phyloP scores from a whole-genome alignment of 2,113 vertebrate species.

The Butorides virescens region DNA sequence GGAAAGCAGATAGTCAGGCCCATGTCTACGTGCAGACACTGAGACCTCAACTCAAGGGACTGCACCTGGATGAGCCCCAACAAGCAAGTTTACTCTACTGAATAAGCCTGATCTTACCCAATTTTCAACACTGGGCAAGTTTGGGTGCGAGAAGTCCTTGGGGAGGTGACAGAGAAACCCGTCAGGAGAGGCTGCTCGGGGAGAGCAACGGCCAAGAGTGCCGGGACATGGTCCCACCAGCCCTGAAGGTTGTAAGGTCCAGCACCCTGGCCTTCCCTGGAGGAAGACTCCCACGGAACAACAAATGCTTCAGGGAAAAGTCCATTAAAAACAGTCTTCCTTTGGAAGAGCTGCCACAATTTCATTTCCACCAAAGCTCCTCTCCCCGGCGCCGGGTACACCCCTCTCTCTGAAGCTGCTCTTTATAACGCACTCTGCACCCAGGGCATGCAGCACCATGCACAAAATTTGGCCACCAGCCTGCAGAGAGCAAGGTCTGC shows the following conservation, averaged over 20 bases:
- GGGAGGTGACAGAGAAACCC: background rate
- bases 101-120: background rate
- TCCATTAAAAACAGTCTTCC: accelerated
- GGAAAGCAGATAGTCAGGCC: background rate
- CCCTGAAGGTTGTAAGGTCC: background rate
- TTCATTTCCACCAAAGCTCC: background rate
- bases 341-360: background rate
- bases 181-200: background rate
- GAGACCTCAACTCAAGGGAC: background rate
- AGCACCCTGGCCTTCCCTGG: background rate
- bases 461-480: accelerated
- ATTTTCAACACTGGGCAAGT: background rate
- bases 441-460: background rate
- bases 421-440: background rate
- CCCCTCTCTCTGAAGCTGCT: background rate
- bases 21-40: accelerated
- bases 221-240: background rate
- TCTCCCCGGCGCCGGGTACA: background rate
- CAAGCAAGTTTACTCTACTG: background rate
- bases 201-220: accelerated
- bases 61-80: background rate
- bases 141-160: background rate
- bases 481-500: background rate
- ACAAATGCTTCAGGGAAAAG: background rate
- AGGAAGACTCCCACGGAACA: background rate